phyloP scores from a whole-genome alignment of 2,113 vertebrate genomes.

The Perca flavescens region DNA sequence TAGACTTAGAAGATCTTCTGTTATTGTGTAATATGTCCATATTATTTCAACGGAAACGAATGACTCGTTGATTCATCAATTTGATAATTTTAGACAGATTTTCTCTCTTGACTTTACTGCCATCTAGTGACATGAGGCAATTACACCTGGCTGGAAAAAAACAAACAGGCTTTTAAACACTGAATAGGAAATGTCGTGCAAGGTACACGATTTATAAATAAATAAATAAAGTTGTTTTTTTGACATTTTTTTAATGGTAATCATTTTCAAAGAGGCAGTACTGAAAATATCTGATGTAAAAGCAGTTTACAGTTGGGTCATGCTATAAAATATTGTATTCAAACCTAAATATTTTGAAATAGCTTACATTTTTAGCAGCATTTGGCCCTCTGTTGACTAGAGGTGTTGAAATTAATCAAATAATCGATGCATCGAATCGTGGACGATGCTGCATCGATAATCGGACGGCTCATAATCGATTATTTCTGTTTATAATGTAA shows the following conservation, averaged over 20 bases:
- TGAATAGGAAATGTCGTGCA: background rate
- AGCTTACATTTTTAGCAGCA: background rate
- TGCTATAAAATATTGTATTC: background rate
- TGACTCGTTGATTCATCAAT: slow-evolving; percentile 9
- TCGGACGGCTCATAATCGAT: no score
- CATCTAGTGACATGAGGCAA: slow-evolving; percentile 76
- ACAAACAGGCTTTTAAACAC: slow-evolving; percentile 20
- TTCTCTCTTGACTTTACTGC: slow-evolving; percentile 74
- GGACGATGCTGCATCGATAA: no score
- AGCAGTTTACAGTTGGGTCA: background rate
- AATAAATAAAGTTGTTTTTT: background rate
- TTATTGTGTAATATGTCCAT: background rate
- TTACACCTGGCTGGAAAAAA: background rate
- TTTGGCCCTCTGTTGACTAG: slow-evolving; percentile 19
- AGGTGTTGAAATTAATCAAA: no score
- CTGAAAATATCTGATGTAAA: background rate
- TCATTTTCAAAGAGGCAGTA: background rate
- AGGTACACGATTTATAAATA: background rate
- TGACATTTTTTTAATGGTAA: background rate
- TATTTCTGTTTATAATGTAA: no score
- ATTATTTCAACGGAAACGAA: slow-evolving; percentile 4
- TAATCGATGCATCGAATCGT: no score
- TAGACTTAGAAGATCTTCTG: no score
- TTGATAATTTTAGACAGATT: slow-evolving; percentile 15
- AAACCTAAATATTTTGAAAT: background rate